Conservation (phyloP, 2,113 vertebrate species). For the Bubalus kerabau region DNA sequence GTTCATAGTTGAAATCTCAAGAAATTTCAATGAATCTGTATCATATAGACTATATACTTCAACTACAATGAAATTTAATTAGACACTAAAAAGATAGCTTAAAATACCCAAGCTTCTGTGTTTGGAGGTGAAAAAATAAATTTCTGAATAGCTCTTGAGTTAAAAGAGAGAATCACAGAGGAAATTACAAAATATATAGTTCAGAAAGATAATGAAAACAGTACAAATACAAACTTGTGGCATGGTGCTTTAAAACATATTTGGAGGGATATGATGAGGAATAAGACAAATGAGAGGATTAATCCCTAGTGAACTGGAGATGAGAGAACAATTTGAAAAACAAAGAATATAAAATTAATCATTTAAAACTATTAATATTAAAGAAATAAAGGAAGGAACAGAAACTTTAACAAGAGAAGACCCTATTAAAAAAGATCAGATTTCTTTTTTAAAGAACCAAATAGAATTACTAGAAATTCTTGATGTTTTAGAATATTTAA, state of each 20-base stretch:
- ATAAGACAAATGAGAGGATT: not conserved
- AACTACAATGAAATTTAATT: not conserved
- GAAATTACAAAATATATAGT: not conserved
- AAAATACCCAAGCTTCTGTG: not conserved
- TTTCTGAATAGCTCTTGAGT: not conserved
- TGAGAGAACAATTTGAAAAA: not conserved
- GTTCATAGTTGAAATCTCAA: not conserved
- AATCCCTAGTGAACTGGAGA: not conserved
- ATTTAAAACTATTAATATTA: not conserved
- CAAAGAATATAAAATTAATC: not conserved
- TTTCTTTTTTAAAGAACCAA: not conserved
- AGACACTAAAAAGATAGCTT: not conserved
- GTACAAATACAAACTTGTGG: not conserved
- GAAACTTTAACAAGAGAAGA: not conserved
- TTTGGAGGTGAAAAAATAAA: not conserved
- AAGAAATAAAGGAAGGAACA: not conserved
- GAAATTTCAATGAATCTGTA: not conserved
- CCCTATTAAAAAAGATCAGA: not conserved
- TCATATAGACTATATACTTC: not conserved
- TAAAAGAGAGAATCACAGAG: conserved; percentile 1
- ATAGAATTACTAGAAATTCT: not conserved
- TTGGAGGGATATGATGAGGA: not conserved
- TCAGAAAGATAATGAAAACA: conserved; percentile 20
- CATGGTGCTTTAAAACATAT: not conserved
- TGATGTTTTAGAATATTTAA: conserved; percentile 10